Percentiles rank a stretch among this genome's conserved stretches.
phyloP scores from a whole-genome alignment of 2,888 invertebrate genomes.

The Endomychus coccineus region DNA sequence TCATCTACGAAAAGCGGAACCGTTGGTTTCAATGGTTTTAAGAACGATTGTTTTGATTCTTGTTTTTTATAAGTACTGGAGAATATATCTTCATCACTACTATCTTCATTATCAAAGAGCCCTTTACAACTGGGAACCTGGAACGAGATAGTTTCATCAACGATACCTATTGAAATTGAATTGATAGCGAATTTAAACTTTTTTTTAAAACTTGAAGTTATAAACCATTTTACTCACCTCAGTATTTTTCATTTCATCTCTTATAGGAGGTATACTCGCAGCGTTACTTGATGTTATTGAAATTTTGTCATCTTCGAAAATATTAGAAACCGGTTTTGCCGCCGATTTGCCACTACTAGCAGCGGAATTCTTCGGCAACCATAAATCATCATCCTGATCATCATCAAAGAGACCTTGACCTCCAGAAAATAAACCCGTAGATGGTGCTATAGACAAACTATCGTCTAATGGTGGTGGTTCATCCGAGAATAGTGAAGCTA shows the following conservation, averaged over 20 bases:
- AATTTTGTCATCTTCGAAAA: too few species aligned
- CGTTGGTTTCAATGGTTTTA: conserved; percentile 25
- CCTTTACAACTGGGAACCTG: conserved; percentile 22
- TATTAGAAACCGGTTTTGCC: too few species aligned
- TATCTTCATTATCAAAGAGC: conserved; percentile 38
- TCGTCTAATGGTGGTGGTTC: conserved; percentile 51
- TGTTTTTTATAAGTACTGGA: conserved; percentile 18
- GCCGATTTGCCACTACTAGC: too few species aligned
- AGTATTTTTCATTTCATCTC: too few species aligned
- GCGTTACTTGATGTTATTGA: too few species aligned
- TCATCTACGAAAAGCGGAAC: conserved; percentile 33
- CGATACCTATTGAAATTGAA: conserved; percentile 1
- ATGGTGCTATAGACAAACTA: conserved; percentile 18
- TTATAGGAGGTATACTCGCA: too few species aligned
- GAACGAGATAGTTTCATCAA: neutral
- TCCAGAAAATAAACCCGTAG: conserved; percentile 34
- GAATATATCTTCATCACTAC: conserved; percentile 34
- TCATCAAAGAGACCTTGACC: conserved; percentile 40
- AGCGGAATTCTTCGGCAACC: conserved; percentile 4
- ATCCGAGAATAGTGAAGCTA: conserved; percentile 47
- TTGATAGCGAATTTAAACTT: too few species aligned
- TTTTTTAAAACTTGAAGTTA: too few species aligned
- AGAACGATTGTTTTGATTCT: conserved; percentile 18
- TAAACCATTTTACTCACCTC: too few species aligned
- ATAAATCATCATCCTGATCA: conserved; percentile 32